Base-by-base conservation (phyloP, 1,140 invertebrate genomes). In the Dendroctonus ponderosae region DNA sequence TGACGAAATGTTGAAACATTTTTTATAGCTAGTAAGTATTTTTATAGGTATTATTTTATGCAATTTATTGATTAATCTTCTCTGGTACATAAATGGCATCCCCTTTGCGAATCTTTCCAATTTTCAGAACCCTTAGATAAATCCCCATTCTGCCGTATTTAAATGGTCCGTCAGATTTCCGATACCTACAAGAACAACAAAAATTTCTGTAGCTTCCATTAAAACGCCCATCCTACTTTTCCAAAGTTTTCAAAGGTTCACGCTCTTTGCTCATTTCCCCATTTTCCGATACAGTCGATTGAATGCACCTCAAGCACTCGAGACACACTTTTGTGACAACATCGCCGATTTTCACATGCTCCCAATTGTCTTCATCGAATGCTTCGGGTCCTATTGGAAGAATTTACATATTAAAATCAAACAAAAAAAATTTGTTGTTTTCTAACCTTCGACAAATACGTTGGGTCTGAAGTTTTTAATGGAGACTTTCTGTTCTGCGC, bases 301-400 rank as follows among this genome's bases (percentile, higher is more conserved):
- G 75, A 14, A 85, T 81, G 70, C 86, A 88, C 70, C 82, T 81
- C 57, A 83, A 83, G 72, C 87, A 89, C 1, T 87, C 87, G 74
- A 85, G 87, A 8, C 87, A 78, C 58, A 85, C 83, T 26, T 26
- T 26, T 26, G 26, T 26, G 1, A 26, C 26, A 26, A 26, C 79
- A 14, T 79, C 70, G 3, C 87, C 87, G 60, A 90, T 87, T 79
- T 86, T 88, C 12, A 90, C 75, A 79, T 84, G 89, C 43, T 85
- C 82, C 87, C 87, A 90, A 11, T 80, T 77, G 66, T 90, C 88
- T 77, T 91, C 89, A 5, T 84, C 86, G 71, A 84, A 88, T 3
- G 86, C 72, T 15, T 78, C 69, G 2, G 82, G 78, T 2, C 66
- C 66, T 67, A 42, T 26, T n/a, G 39, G 38, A 12, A 51, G 12